phyloP scores from a whole-genome alignment of 1,140 invertebrate species.

The Cotesia chilonis region DNA sequence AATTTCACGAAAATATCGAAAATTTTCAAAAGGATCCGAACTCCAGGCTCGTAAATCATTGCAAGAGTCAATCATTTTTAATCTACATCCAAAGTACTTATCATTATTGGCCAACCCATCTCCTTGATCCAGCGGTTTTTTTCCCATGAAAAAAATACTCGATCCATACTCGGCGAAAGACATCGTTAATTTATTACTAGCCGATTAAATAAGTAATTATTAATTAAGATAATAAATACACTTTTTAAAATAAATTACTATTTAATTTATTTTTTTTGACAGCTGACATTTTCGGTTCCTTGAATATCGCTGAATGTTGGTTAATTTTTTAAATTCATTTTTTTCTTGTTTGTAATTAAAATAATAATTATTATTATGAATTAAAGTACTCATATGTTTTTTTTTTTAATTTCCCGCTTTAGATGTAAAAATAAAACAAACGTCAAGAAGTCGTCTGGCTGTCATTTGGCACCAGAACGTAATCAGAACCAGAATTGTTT shows the following conservation, averaged over 20 bases:
- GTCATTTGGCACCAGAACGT: conserved; percentile 8
- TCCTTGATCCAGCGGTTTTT: conserved; percentile 40
- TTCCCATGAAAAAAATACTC: conserved; percentile 45
- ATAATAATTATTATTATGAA: too few species aligned
- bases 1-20: conserved; percentile 55
- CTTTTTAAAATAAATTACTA: too few species aligned
- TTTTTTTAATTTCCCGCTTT: too few species aligned
- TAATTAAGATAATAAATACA: too few species aligned
- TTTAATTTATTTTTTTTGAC: too few species aligned
- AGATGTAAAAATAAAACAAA: too few species aligned
- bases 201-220: neutral
- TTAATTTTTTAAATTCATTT: too few species aligned
- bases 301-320: too few species aligned
- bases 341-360: too few species aligned
- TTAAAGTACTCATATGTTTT: too few species aligned
- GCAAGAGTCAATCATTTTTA: conserved; percentile 54
- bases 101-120: conserved; percentile 43
- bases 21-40: conserved; percentile 49
- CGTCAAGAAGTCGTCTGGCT: neutral
- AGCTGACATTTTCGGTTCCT: too few species aligned
- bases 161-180: conserved; percentile 54
- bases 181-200: conserved; percentile 41
- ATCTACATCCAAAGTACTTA: conserved; percentile 51
- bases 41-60: conserved; percentile 58
- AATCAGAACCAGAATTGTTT: neutral